phyloP scores from a whole-genome alignment of 2,797 vertebrate genomes.

The Phoxinus dragarum region DNA sequence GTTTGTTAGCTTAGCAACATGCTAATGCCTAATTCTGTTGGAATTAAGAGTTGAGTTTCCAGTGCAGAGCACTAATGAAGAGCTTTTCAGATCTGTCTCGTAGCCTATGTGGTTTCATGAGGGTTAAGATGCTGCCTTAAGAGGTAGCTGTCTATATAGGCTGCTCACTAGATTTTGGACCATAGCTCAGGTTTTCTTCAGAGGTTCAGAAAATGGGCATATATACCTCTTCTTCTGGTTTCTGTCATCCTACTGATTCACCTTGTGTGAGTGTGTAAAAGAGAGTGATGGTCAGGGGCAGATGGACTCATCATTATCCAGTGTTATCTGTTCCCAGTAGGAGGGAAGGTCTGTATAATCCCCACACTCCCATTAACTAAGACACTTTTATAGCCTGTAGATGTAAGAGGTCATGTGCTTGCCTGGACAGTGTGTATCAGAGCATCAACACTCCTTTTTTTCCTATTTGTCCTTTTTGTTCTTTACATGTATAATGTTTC shows the following conservation, averaged over 20 bases:
- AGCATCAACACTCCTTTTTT: constrained; percentile 24
- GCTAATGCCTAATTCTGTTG: neutral
- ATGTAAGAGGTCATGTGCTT: constrained; percentile 43
- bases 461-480: constrained; percentile 18
- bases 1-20: neutral
- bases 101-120: neutral
- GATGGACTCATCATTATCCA: constrained; percentile 39
- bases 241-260: neutral
- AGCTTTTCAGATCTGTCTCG: neutral
- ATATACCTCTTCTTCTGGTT: neutral
- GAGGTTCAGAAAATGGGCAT: neutral
- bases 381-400: constrained; percentile 42
- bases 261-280: constrained; percentile 7
- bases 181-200: neutral
- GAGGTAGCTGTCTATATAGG: neutral
- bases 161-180: neutral
- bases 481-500: constrained; percentile 10
- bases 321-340: constrained; percentile 50
- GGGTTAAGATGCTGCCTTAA: neutral
- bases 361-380: constrained; percentile 40
- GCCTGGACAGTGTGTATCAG: constrained; percentile 40
- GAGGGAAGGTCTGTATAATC: constrained; percentile 42
- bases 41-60: neutral
- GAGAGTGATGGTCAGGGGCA: constrained; percentile 37
- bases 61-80: neutral